Evolutionary conservation across 92 coral and sea anemone species (phyloP), one percentile per base, ranked within the genome.

Genomic region (Phenganax stokvisi): DNA sequence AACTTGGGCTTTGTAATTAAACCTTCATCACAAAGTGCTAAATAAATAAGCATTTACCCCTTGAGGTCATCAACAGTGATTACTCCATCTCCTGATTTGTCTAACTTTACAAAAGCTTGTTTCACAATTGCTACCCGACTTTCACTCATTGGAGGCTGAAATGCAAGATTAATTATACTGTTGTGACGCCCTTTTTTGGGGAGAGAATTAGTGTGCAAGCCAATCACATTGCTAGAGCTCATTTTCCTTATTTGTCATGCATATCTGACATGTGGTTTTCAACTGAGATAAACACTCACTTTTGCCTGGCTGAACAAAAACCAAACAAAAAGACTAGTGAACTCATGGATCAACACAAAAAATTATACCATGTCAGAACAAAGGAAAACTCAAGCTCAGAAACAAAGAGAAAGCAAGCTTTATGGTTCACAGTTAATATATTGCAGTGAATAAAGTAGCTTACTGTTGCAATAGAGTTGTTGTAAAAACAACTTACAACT

Each of bases 41-140:
- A 17, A 53, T 37, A 47, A 12, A 2, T 0, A 16, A 52, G 9
- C 6, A 57, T 88, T 82, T 57, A 91, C 97, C 85, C 86, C 64
- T 87, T 89, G 9, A 93, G 54, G 71, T 93, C 97, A 0, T 80
- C 66, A 30, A 87, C 83, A 31, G 87, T 88, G n/a, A 93, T 47
- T 0, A 93, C 86, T 57, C 96, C 96, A 88, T 93, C 97, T 8
- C 92, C 96, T 27, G 92, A 88, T 64, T 37, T 87, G 79, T 93
- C 97, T 72, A 87, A 80, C 79, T 89, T 89, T 11, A 82, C 12
- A 83, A 93, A 93, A 55, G 97, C 97, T 84, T 85, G 64, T 69
- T 78, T 55, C 13, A 93, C 86, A 0, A 93, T 78, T 8, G 53
- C 71, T 9, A 76, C 29, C 53, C 97, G 85, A 2, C 86, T 81